Evolutionary conservation across 2,797 vertebrate species (phyloP).

Genomic region (Diceros bicornis): DNA sequence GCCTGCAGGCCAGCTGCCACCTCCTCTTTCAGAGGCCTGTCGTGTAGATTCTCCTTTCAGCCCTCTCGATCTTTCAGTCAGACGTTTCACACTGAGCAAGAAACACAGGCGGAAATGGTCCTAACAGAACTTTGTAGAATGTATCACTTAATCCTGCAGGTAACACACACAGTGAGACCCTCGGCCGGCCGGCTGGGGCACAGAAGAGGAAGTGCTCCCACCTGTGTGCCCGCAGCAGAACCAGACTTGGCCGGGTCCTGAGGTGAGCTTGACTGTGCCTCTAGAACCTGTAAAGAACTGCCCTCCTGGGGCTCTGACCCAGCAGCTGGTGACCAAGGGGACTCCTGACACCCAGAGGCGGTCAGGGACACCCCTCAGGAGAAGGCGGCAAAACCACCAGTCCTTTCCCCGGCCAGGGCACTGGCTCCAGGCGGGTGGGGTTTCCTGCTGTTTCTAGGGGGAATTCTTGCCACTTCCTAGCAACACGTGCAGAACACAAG

Average conservation of each 20-base stretch:
- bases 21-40: background rate
- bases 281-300: background rate
- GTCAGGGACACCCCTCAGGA: background rate
- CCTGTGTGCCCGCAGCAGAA: background rate
- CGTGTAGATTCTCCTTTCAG: background rate
- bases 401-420: background rate
- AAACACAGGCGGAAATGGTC: background rate
- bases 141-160: background rate
- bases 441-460: background rate
- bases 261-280: background rate
- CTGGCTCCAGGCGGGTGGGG: background rate
- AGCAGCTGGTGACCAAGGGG: background rate
- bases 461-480: background rate
- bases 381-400: background rate
- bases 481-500: rapidly evolving
- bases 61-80: background rate
- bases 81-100: background rate
- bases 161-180: background rate
- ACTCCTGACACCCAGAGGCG: background rate
- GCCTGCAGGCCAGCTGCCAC: background rate
- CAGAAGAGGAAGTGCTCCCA: background rate
- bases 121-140: background rate
- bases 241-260: background rate
- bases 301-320: background rate
- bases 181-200: background rate